These are phyloP conservation scores for Acromyrmex charruanus DNA, from an alignment of 1,140 invertebrate genomes.

Conservation along the genomic window DNA sequence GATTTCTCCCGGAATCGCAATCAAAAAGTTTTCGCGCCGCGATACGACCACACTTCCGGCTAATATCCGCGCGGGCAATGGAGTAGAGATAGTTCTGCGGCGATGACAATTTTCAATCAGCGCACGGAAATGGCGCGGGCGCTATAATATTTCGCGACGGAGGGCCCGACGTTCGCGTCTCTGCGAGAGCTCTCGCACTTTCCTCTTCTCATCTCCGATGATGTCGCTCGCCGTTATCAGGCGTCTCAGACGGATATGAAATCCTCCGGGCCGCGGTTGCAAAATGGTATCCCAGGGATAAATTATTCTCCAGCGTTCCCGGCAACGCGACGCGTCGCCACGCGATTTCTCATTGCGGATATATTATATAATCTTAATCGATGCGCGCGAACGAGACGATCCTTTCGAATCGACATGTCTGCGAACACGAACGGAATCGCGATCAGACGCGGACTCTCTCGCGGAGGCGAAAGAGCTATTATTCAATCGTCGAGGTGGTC, in stretches of 20 bases:
- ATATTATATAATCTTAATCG: slow-evolving; percentile 62
- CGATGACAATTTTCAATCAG: slow-evolving; percentile 81
- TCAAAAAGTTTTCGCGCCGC: slow-evolving; percentile 74
- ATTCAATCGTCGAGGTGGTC: slow-evolving; percentile 54
- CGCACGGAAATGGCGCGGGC: slow-evolving; percentile 75
- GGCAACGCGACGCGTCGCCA: neutral
- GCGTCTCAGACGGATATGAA: slow-evolving; percentile 83
- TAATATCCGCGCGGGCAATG: slow-evolving; percentile 79
- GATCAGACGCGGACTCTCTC: slow-evolving; percentile 34
- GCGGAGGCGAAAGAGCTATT: slow-evolving; percentile 52
- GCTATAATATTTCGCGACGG: slow-evolving; percentile 79
- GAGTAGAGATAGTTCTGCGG: slow-evolving; percentile 76
- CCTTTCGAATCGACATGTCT: slow-evolving; percentile 2
- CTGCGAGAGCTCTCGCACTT: neutral
- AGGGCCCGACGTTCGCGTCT: slow-evolving; percentile 11
- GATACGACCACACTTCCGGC: slow-evolving; percentile 65
- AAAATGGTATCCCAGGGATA: slow-evolving; percentile 77
- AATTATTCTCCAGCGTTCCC: slow-evolving; percentile 76
- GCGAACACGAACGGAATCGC: slow-evolving; percentile 22
- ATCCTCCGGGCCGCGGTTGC: slow-evolving; percentile 76
- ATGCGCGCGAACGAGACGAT: neutral
- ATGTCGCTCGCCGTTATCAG: slow-evolving; percentile 73
- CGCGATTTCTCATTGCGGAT: slow-evolving; percentile 16
- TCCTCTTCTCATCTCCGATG: neutral
- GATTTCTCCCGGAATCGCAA: slow-evolving; percentile 64